Conservation (phyloP, 2,888 invertebrate genomes). For the Smittia aterrima region DNA sequence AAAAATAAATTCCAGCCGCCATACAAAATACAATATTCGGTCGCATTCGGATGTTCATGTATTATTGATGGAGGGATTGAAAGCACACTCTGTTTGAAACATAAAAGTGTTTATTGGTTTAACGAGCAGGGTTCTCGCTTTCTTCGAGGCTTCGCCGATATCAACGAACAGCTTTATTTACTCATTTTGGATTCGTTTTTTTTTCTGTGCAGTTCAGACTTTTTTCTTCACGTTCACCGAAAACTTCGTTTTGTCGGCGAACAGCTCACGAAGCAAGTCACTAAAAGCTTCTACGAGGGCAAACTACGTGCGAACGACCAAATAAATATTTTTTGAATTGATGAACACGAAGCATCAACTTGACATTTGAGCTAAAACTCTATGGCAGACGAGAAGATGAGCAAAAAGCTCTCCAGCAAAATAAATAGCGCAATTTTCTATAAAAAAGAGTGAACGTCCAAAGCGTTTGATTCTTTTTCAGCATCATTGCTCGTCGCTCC, state of each 20-base stretch:
- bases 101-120: slow-evolving; percentile 28
- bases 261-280: slow-evolving; percentile 1
- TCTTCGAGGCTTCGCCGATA: not conserved
- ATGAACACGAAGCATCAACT: slow-evolving; percentile 27
- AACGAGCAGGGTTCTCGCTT: not conserved
- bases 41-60: slow-evolving; percentile 18
- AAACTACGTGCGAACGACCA: slow-evolving; percentile 24
- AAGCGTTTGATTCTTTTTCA: slow-evolving; percentile 13
- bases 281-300: slow-evolving; percentile 17
- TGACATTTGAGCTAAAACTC: slow-evolving; percentile 10
- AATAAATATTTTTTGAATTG: slow-evolving; percentile 32
- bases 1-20: slow-evolving; percentile 2
- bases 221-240: not conserved
- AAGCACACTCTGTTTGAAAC: not conserved
- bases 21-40: slow-evolving; percentile 13
- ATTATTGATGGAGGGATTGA: slow-evolving; percentile 12
- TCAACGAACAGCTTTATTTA: not conserved
- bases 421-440: slow-evolving; percentile 13
- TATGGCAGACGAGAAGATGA: not conserved
- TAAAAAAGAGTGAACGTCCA: slow-evolving; percentile 11
- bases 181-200: not conserved
- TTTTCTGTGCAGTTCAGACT: not conserved
- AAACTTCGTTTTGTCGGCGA: not conserved
- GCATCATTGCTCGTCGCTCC: not conserved
- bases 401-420: slow-evolving; percentile 1